These are phyloP conservation scores for Sycophila sp. DNA, from an alignment of 1,140 invertebrate species.

Conservation along the genomic window DNA sequence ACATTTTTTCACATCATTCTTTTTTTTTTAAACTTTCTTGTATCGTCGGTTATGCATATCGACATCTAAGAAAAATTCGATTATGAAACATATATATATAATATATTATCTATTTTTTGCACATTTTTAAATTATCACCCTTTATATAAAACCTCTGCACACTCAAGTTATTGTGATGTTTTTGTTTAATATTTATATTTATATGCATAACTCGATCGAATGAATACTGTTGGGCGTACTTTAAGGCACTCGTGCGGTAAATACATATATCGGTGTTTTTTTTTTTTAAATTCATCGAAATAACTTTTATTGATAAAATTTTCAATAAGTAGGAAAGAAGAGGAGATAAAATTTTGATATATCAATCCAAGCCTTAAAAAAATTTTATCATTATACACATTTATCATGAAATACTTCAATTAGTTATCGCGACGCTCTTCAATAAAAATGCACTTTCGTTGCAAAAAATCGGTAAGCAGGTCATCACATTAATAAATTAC, in stretches of 20 bases:
- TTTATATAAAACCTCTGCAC: conserved; percentile 37
- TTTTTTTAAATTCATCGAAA: conserved; percentile 31
- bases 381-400: conserved; percentile 27
- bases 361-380: conserved; percentile 39
- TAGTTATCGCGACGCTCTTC: background rate
- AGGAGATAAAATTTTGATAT: conserved; percentile 45
- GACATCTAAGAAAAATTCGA: conserved; percentile 2
- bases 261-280: conserved; percentile 42
- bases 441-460: conserved; percentile 27
- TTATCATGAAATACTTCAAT: conserved; percentile 32
- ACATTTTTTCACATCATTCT: background rate
- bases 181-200: conserved; percentile 42
- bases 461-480: background rate
- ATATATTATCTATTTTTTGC: background rate
- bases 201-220: conserved; percentile 38
- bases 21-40: background rate
- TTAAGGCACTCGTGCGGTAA: conserved; percentile 59
- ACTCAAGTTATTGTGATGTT: conserved; percentile 41
- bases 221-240: conserved; percentile 56
- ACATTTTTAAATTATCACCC: conserved; percentile 1
- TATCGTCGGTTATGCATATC: conserved; percentile 7
- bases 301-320: conserved; percentile 40
- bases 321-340: conserved; percentile 44
- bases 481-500: conserved; percentile 22
- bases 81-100: conserved; percentile 33